Evolutionary conservation across 1,140 invertebrate genomes (phyloP), one percentile per base, ranked within the genome.

Genomic region (Procambarus clarkii): DNA sequence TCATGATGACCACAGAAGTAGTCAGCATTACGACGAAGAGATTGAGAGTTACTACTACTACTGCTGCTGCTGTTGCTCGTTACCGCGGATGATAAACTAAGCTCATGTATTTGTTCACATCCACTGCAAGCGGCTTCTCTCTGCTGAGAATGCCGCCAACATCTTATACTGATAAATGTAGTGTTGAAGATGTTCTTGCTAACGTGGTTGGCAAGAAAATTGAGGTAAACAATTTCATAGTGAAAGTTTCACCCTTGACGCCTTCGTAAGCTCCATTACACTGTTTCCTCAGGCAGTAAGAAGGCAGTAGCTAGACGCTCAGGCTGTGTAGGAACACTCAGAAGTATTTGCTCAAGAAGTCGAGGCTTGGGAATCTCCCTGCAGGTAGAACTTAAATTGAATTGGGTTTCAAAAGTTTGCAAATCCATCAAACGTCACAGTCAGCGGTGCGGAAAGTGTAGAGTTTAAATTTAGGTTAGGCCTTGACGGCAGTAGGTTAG

Each of bases 171-270:
- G 50, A 64, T 21, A 4, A 64, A 64, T 64, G 21, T 0, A 64
- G 18, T 18, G 60, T 64, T 64, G 18, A 64, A 64, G 60, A 21
- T 64, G 1, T 18, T 15, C 60, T 64, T 64, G 21, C 21, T 13
- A 64, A 18, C 11, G 13, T 18, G 21, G 13, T 18, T 64, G 18
- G 18, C 18, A 64, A 64, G 21, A 64, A 64, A 18, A 64, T 5
- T 21, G 18, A 64, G 60, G 4, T 34, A 24, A 34, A 11, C n/a
- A 8, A 74, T 34, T 74, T 74, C 24, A 7, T 2, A 24, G 69
- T 74, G 69, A 74, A 74, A 74, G 69, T 15, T 74, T 15, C 69
- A 69, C 69, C 69, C 69, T 74, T 74, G 69, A 74, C n/a, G 69
- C 11, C 69, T 7, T 34, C n/a, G 21, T 34, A 74, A 69, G 15